Conservation (phyloP, 2,797 vertebrate genomes). For the Aplochiton taeniatus region DNA sequence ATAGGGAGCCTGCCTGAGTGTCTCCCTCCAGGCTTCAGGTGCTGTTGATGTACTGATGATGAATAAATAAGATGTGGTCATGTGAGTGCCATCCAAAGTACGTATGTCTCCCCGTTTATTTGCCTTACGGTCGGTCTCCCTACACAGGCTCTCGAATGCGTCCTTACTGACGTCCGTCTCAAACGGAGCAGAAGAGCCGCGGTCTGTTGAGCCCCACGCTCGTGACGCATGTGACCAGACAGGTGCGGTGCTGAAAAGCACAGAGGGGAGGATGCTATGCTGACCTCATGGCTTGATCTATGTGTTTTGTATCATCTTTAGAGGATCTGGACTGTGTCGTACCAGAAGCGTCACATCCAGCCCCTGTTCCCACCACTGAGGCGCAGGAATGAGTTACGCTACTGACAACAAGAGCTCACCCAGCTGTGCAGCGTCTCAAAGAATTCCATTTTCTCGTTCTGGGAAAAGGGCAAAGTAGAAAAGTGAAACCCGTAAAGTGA, state of each 20-base stretch:
- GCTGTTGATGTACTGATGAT: too few species aligned
- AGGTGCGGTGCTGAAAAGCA: constrained; percentile 7
- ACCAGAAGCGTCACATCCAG: background rate
- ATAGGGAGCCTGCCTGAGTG: too few species aligned
- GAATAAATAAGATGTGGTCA: too few species aligned
- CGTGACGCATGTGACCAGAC: background rate
- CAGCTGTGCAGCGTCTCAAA: constrained; percentile 6
- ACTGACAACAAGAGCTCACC: constrained; percentile 16
- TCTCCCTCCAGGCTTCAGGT: too few species aligned
- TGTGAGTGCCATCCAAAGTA: too few species aligned
- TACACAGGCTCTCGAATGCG: constrained; percentile 8
- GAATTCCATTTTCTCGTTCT: background rate
- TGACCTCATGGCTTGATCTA: constrained; percentile 9
- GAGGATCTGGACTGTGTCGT: constrained; percentile 19
- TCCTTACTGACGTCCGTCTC: background rate
- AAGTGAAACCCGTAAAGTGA: too few species aligned
- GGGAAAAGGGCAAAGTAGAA: constrained; percentile 3
- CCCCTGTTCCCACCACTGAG: constrained; percentile 2
- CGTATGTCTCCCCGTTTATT: background rate
- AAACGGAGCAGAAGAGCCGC: background rate
- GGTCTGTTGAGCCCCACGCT: background rate
- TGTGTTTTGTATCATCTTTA: constrained; percentile 14
- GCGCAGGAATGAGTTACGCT: constrained; percentile 22
- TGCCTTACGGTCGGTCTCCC: too few species aligned
- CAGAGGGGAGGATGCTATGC: background rate